Base-by-base conservation (phyloP, 2,797 vertebrate species). In the Brachyalestes nurse region DNA sequence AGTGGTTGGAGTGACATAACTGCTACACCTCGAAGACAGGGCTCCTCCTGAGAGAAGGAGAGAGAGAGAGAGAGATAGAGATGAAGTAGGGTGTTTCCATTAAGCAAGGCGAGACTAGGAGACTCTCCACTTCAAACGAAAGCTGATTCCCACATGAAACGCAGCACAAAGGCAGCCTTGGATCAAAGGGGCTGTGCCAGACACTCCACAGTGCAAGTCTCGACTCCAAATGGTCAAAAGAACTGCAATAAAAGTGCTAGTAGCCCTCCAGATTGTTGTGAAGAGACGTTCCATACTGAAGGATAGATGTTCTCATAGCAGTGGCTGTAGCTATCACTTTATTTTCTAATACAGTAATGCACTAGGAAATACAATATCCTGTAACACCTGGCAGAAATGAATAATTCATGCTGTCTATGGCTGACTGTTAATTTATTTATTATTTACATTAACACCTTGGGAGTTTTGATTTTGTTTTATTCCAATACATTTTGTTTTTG, bases 161-260 rank as follows among this genome's bases (percentile, higher is more conserved):
- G 42, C 49, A 1, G 14, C 7, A 71, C 19, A 61, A 72, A 76
- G 53, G 14, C 64, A 19, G 23, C 19, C 71, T 61, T 17, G 77
- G 72, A 75, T 75, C 17, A 83, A 71, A 83, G 62, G 51, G 12
- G 49, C 65, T 38, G 57, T 16, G 2, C n/a, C 5, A 62, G 25
- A 57, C 17, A 34, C 34, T 45, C 38, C 45, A 38, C 25, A 58
- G 9, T 38, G 66, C 51, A 8, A 73, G 45, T 58, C 64, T 25
- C 58, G 45, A 4, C 28, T 69, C 21, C 17, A 73, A 70, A 77
- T 47, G 19, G 45, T 58, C 58, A 62, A 28, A 72, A 57, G 13
- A 25, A 16, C n/a, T n/a, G 25, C 45, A 42, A 49, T 57, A 74
- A 70, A 66, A 72, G n/a, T 23, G 34, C n/a, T 42, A 49, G 38